These are phyloP conservation scores for Phainopepla nitens DNA, from an alignment of 2,113 vertebrate species.

Conservation along the genomic window DNA sequence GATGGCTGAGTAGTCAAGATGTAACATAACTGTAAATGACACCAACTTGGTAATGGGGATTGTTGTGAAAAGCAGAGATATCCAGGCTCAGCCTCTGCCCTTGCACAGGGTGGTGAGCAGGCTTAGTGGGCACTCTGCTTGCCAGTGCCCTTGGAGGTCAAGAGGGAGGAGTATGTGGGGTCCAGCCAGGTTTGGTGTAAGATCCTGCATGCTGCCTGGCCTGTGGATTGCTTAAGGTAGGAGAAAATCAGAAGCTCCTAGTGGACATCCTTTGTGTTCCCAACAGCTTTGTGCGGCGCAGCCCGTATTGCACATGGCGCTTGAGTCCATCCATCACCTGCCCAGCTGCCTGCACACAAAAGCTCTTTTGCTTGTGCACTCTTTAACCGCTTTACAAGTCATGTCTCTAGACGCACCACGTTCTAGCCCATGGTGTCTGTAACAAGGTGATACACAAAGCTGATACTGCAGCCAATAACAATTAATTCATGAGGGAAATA, in stretches of 20 bases:
- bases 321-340: accelerated
- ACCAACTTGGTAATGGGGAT: not conserved
- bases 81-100: not conserved
- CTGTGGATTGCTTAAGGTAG: not conserved
- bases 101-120: not conserved
- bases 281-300: not conserved
- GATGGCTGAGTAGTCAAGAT: not conserved
- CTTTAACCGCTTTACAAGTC: not conserved
- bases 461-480: not conserved
- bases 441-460: conserved; percentile 22
- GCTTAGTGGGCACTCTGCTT: not conserved
- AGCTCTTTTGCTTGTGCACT: not conserved
- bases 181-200: not conserved
- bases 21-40: not conserved
- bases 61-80: not conserved
- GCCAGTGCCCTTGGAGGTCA: not conserved
- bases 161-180: not conserved
- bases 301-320: not conserved
- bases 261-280: not conserved
- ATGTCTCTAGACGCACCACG: accelerated
- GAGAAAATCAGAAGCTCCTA: not conserved
- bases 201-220: not conserved
- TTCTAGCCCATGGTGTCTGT: not conserved
- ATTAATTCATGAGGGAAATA: conserved; percentile 7
- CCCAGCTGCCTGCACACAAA: not conserved